These are phyloP conservation scores for Tipula lateralis DNA, from an alignment of 2,888 invertebrate genomes.

Conservation along the genomic window DNA sequence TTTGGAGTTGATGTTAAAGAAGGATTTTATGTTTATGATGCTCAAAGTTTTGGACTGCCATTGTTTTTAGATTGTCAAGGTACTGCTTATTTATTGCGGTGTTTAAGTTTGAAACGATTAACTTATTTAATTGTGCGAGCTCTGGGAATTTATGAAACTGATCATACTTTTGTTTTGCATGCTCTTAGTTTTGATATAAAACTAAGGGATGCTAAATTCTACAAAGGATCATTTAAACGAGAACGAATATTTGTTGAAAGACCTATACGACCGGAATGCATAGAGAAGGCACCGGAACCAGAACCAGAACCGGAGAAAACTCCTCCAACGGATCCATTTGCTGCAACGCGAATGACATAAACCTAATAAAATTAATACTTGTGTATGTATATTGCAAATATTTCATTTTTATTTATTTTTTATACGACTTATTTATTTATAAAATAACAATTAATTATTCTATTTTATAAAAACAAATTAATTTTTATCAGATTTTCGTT, in stretches of 20 bases:
- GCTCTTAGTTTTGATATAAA: background rate
- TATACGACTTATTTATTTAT: background rate
- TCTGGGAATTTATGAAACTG: slow-evolving; percentile 47
- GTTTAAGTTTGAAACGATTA: slow-evolving; percentile 56
- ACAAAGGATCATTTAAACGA: background rate
- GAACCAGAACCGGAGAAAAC: background rate
- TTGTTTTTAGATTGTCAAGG: slow-evolving; percentile 57
- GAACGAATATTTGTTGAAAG: background rate
- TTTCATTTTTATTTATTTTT: background rate
- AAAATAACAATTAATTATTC: background rate
- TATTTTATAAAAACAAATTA: background rate
- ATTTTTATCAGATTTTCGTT: slow-evolving; percentile 51
- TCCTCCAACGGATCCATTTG: background rate
- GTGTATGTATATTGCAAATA: background rate
- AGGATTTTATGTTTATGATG: slow-evolving; percentile 66
- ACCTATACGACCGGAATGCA: background rate
- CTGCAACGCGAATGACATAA: background rate
- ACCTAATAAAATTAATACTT: background rate
- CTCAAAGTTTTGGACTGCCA: slow-evolving; percentile 58
- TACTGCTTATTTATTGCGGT: slow-evolving; percentile 57
- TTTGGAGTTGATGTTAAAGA: slow-evolving; percentile 51
- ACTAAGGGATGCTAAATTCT: background rate
- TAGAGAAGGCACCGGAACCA: background rate
- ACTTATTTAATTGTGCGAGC: slow-evolving; percentile 60
- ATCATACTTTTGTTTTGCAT: background rate